Conservation (phyloP, 2,113 vertebrate genomes). For the Psophia crepitans region DNA sequence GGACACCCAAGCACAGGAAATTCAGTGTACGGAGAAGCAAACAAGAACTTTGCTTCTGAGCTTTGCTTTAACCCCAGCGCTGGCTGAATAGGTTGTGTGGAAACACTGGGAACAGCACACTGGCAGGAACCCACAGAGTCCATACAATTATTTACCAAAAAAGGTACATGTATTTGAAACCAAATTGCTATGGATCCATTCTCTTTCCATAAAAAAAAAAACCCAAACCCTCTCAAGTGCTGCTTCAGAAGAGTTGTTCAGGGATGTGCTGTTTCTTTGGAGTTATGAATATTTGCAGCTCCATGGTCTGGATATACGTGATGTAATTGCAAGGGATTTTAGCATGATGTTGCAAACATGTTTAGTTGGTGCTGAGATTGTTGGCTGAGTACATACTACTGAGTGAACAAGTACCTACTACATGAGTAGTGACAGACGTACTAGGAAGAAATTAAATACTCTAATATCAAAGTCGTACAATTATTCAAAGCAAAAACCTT, state of each 20-base stretch:
- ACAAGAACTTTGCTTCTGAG: not conserved
- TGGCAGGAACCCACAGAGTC: not conserved
- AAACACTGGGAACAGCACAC: not conserved
- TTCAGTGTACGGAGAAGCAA: not conserved
- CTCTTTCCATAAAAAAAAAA: not conserved
- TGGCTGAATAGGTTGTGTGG: not conserved
- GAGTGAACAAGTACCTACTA: not conserved
- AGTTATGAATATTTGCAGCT: not conserved
- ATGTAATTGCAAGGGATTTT: not conserved
- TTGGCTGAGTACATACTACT: not conserved
- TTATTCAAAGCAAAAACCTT: not conserved
- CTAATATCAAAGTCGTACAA: not conserved
- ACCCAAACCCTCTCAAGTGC: not conserved
- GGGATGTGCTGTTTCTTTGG: not conserved
- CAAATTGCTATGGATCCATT: not conserved
- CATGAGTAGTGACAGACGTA: not conserved
- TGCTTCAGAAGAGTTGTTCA: not conserved
- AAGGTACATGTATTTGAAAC: not conserved
- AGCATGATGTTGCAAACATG: not conserved
- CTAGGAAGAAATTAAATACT: not conserved
- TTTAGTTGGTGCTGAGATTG: not conserved
- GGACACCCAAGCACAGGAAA: not conserved
- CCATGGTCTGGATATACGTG: rapidly evolving
- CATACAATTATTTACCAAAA: not conserved
- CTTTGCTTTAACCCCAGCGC: not conserved